Conservation (phyloP, 1,140 invertebrate species). For the Eueides isabella region DNA sequence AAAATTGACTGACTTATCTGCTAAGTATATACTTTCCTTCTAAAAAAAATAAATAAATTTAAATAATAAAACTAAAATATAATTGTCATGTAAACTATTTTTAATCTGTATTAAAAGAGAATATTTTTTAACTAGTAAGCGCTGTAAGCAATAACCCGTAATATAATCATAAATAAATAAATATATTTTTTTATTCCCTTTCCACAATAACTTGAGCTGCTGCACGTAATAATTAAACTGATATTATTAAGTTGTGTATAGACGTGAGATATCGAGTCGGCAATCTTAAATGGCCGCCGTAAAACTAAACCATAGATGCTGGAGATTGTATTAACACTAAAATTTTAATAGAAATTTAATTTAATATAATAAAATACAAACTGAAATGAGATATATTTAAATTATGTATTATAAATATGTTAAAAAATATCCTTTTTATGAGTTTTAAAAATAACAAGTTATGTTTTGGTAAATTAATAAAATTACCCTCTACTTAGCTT, state of each 20-base stretch:
- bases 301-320: constrained; percentile 21
- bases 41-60: too few relatives aligned
- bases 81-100: too few relatives aligned
- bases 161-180: background rate
- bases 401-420: background rate
- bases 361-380: constrained; percentile 2
- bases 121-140: too few relatives aligned
- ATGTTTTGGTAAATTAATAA: too few relatives aligned
- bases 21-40: too few relatives aligned
- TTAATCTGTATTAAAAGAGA: too few relatives aligned
- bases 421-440: too few relatives aligned
- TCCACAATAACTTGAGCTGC: constrained; percentile 15
- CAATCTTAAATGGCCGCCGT: constrained; percentile 43
- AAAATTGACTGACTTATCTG: too few relatives aligned
- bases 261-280: constrained; percentile 55
- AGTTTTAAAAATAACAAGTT: too few relatives aligned
- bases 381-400: background rate
- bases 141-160: background rate
- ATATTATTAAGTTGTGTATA: constrained; percentile 70
- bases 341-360: constrained; percentile 27
- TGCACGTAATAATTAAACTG: constrained; percentile 62
- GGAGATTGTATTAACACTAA: constrained; percentile 37
- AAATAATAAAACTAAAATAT: too few relatives aligned
- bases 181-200: background rate
- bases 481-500: too few relatives aligned